These are phyloP conservation scores for Notolepis coatsorum DNA, from an alignment of 2,797 vertebrate species.

Conservation along the genomic window DNA sequence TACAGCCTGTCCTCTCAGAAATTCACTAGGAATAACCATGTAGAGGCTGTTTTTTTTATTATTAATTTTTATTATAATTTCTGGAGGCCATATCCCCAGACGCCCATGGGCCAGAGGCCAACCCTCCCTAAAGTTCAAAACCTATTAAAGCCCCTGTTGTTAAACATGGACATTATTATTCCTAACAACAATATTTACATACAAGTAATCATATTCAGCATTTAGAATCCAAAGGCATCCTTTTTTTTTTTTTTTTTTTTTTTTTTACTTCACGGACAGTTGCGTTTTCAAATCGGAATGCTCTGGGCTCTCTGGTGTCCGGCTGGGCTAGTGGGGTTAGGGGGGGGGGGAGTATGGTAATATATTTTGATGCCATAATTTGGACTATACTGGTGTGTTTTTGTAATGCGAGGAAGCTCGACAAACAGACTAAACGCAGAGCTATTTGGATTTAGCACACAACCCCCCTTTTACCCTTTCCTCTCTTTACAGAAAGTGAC, in stretches of 20 bases:
- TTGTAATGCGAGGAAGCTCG: slow-evolving; percentile 57
- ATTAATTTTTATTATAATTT: too few species aligned
- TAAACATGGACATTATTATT: slow-evolving; percentile 24
- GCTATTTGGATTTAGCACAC: slow-evolving; percentile 69
- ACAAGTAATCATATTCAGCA: slow-evolving; percentile 10
- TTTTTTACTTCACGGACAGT: slow-evolving; percentile 31
- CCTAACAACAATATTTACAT: slow-evolving; percentile 33
- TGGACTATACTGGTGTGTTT: slow-evolving; percentile 43
- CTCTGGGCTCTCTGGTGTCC: slow-evolving; percentile 45
- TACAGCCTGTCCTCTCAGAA: too few species aligned
- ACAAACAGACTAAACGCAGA: slow-evolving; percentile 76
- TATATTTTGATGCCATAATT: slow-evolving; percentile 45
- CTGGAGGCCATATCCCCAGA: background rate
- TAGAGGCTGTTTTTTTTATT: too few species aligned
- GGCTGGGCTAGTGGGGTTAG: slow-evolving; percentile 3
- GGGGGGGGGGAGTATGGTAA: slow-evolving; percentile 43
- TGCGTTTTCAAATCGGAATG: slow-evolving; percentile 53
- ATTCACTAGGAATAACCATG: too few species aligned
- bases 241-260: background rate
- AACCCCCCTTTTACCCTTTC: slow-evolving; percentile 39
- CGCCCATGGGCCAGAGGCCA: slow-evolving; percentile 7
- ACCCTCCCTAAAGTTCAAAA: slow-evolving; percentile 22
- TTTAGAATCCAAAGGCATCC: slow-evolving; percentile 31
- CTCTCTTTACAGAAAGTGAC: slow-evolving; percentile 70
- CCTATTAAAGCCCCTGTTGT: slow-evolving; percentile 9